Evolutionary conservation across 1,140 invertebrate species (phyloP), one percentile per base, ranked within the genome.

Genomic region (Halotydeus destructor): DNA sequence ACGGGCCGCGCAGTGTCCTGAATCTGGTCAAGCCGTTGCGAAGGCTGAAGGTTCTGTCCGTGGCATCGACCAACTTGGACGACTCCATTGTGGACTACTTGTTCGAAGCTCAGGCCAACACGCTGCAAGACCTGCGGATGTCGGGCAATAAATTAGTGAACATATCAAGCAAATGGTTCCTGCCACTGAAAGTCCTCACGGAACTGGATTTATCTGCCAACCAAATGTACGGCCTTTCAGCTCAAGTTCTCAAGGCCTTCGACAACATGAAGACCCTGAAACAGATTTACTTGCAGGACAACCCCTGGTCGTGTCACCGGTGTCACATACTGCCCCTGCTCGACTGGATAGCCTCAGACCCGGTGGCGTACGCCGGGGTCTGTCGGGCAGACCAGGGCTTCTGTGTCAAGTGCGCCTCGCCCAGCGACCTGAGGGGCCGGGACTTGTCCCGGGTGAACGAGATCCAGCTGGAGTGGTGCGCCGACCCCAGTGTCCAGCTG

Each of bases 241-340:
- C 41, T 4, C 11, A 19, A 9, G 21, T 47, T 5, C 11, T 47
- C 12, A 3, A 26, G 9, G 16, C n/a, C 2, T 38, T 45, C 3
- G 38, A 25, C 11, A 38, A 21, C 21, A 25, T 46, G 11, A 3
- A 24, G 12, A 35, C 38, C 16, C 32, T 50, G 1, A 42, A 32
- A 6, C 8, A 12, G 8, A 21, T 56, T 3, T 35, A 47, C 39
- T 52, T 76, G 43, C 60, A 70, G 22, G 62, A 62, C 16, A 76
- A 76, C 56, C 67, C 66, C 3, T 76, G 73, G 72, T 61, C 64
- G 3, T 77, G 74, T 52, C 71, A 75, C 54, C 58, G 68, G 48
- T 77, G 75, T 44, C 52, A 54, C 43, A 55, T 59, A 34, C 43
- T 49, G n/a, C 52, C 52, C 0, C 37, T 60, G 22, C 25, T 57